Percentiles rank a stretch among this genome's conserved stretches.
phyloP scores from a whole-genome alignment of 2,888 invertebrate genomes.

The Alentia gelatinosa region DNA sequence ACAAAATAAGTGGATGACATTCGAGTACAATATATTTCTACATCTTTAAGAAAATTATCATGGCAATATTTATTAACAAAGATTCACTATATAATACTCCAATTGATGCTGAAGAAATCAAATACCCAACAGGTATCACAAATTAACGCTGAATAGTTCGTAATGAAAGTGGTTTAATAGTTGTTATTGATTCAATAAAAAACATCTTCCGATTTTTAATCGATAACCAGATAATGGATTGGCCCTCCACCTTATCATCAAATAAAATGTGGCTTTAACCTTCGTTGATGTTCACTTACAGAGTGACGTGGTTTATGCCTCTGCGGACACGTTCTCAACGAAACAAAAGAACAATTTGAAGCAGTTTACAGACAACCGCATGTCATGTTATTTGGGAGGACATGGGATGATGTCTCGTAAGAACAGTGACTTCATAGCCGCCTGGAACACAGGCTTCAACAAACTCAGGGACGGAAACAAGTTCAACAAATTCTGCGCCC shows the following conservation, averaged over 20 bases:
- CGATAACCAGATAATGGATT: not conserved
- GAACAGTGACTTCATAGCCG: not conserved
- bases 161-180: not conserved
- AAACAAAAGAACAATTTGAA: not conserved
- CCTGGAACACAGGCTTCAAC: not conserved
- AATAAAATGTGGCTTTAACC: not conserved
- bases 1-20: too few relatives aligned
- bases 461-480: not conserved
- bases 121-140: too few relatives aligned
- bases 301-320: not conserved
- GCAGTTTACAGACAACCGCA: not conserved
- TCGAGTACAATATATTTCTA: too few relatives aligned
- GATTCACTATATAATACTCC: too few relatives aligned
- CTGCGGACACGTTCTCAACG: not conserved
- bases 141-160: too few relatives aligned
- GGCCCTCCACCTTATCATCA: not conserved
- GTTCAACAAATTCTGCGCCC: not conserved
- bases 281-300: not conserved
- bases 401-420: not conserved
- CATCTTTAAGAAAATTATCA: too few relatives aligned
- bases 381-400: conserved; percentile 5
- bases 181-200: not conserved
- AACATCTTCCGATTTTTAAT: not conserved
- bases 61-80: too few relatives aligned
- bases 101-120: too few relatives aligned